Evolutionary conservation across 2,797 vertebrate species (phyloP).

Genomic region (Etheostoma nigrum): DNA sequence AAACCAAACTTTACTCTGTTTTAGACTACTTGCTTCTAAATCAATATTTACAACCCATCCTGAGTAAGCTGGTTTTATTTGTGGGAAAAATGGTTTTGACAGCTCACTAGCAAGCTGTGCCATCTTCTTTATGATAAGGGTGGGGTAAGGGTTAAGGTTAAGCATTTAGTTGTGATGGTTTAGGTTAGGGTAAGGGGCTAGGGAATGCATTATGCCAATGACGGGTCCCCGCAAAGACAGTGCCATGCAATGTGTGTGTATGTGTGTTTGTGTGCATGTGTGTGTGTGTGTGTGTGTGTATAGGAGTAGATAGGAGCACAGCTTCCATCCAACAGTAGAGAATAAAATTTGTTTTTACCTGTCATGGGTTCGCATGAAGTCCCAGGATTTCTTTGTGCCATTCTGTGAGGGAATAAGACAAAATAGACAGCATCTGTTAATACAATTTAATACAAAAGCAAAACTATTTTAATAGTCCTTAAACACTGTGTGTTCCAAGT

Average conservation of each 20-base stretch:
- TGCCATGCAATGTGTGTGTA: background rate
- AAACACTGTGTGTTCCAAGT: background rate
- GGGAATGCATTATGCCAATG: too few species aligned
- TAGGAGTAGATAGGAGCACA: background rate
- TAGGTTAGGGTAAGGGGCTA: too few species aligned
- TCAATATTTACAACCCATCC: background rate
- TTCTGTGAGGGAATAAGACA: conserved; percentile 85
- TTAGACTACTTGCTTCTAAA: background rate
- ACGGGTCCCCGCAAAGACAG: too few species aligned
- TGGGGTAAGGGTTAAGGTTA: too few species aligned
- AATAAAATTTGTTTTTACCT: conserved; percentile 82
- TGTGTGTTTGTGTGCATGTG: background rate
- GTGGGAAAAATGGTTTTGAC: background rate
- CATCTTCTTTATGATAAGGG: background rate
- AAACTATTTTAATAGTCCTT: background rate
- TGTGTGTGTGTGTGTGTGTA: background rate
- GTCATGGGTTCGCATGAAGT: conserved; percentile 94
- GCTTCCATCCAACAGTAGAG: background rate
- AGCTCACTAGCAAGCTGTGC: background rate
- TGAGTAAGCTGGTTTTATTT: background rate
- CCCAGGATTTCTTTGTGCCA: conserved; percentile 92
- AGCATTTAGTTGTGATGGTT: too few species aligned
- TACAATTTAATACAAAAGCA: background rate
- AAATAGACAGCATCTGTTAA: conserved; percentile 40
- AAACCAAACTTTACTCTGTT: background rate